Percentiles rank a stretch among this genome's conserved stretches.
These are phyloP conservation scores for Zelostemma sp. DNA, from an alignment of 1,140 invertebrate genomes.

Conservation along the genomic window DNA sequence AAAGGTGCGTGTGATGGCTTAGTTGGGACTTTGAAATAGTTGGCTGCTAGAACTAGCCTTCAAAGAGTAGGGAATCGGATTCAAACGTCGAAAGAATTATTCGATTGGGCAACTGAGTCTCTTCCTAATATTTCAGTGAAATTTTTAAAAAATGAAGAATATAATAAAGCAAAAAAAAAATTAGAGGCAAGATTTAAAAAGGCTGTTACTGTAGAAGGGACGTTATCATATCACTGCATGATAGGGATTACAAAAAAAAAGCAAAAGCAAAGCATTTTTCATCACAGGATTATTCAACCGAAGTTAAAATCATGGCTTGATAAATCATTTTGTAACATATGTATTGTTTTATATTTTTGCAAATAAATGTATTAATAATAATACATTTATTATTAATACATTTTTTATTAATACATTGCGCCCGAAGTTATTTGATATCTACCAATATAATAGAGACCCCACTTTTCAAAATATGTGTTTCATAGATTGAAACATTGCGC, in stretches of 20 bases:
- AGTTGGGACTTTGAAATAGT: slow-evolving; percentile 21
- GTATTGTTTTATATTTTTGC: no score
- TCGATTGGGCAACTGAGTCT: no score
- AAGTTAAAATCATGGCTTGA: background rate
- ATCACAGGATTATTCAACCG: background rate
- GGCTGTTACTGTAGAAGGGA: background rate
- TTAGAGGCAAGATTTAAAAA: no score
- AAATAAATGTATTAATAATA: no score
- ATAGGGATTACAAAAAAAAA: background rate
- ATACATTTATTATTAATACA: no score
- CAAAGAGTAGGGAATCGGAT: slow-evolving; percentile 16
- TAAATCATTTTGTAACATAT: background rate
- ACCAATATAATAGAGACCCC: no score
- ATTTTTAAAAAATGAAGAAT: background rate
- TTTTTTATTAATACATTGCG: no score
- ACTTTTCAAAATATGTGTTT: no score
- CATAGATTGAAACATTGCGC: no score
- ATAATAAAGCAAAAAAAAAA: background rate
- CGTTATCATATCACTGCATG: slow-evolving; percentile 1
- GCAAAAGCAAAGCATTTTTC: slow-evolving; percentile 3
- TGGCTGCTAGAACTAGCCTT: slow-evolving; percentile 36
- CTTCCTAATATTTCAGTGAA: background rate
- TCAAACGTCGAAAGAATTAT: slow-evolving; percentile 13
- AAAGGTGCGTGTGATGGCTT: slow-evolving; percentile 56
- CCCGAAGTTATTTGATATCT: no score